Evolutionary conservation across 1,140 invertebrate species (phyloP), one percentile per base, ranked within the genome.

Genomic region (Ceratitis capitata): DNA sequence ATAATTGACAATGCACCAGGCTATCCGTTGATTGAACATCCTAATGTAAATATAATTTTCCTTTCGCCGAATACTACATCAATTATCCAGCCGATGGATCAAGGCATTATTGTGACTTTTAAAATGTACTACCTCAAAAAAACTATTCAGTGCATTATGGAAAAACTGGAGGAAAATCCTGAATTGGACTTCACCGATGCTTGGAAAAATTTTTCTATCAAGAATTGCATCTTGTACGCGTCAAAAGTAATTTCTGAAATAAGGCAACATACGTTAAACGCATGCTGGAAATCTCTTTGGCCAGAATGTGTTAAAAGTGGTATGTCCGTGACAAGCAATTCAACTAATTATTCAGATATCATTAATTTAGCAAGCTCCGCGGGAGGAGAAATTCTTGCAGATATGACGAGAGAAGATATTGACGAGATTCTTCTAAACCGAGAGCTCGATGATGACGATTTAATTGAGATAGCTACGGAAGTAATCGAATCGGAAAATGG

Each of bases 11-110:
- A n/a, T n/a, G 87, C 89, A 53, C 83, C 87, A 42, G 85, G 87
- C 32, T 89, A 91, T 87, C 88, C 87, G 85, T 61, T 74, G 82
- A 85, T 89, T 85, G 85, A 88, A 84, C 84, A 86, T 49, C 26
- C 32, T 83, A 85, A 88, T 56, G 87, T 89, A 26, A 53, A 87
- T 87, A 86, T 91, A 58, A 85, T 87, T 64, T 90, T 89, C 83
- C 85, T 92, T 82, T 88, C 89, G 69, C 87, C 87, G 51, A 91
- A 92, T 85, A 89, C 88, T 84, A 92, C 89, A 82, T 85, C 88
- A 78, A 86, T 91, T 84, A 88, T 91, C 56, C 91, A 92, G 88
- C 91, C 91, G 83, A 88, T 92, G 86, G 88, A 90, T 86, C 90
- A 92, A 88, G 91, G 89, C 78, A 88, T 90, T 82, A 90, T 91